Conservation (phyloP, 2,888 invertebrate species). For the Diaphora mendica region DNA sequence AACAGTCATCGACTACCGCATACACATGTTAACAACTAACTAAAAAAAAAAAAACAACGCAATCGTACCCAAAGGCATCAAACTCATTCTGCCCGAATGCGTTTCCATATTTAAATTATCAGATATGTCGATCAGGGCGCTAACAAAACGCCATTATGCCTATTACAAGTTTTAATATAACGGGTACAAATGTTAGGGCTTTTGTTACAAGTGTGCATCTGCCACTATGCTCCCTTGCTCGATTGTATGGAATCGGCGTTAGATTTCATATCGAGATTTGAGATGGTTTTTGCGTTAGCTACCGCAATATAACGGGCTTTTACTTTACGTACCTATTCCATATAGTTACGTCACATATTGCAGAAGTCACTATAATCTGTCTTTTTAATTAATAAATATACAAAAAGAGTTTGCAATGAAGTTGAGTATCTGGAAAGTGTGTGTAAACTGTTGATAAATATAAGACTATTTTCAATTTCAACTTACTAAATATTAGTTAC, state of each 20-base stretch:
- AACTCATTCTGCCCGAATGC: constrained; percentile 67
- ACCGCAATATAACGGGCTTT: constrained; percentile 46
- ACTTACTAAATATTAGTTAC: too few species aligned
- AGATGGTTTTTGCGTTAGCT: constrained; percentile 57
- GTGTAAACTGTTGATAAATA: too few species aligned
- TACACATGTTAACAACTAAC: constrained; percentile 18
- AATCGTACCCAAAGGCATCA: constrained; percentile 58
- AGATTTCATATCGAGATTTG: constrained; percentile 68
- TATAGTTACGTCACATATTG: too few species aligned
- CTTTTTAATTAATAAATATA: background rate
- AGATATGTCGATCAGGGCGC: constrained; percentile 81
- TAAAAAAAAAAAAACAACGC: constrained; percentile 40
- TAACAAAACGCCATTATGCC: constrained; percentile 65
- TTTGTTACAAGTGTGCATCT: constrained; percentile 78
- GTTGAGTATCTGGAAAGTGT: too few species aligned
- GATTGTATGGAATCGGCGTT: constrained; percentile 76
- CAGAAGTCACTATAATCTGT: background rate
- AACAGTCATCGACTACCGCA: constrained; percentile 23
- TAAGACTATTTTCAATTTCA: too few species aligned
- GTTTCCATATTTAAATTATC: constrained; percentile 84
- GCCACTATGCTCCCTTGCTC: constrained; percentile 69
- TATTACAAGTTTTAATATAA: constrained; percentile 75
- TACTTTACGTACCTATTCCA: background rate
- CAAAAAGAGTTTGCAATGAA: too few species aligned
- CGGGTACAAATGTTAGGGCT: constrained; percentile 67